Evolutionary conservation across 2,888 invertebrate genomes (phyloP), one percentile per base, ranked within the genome.

Genomic region (Bombylius discolor): DNA sequence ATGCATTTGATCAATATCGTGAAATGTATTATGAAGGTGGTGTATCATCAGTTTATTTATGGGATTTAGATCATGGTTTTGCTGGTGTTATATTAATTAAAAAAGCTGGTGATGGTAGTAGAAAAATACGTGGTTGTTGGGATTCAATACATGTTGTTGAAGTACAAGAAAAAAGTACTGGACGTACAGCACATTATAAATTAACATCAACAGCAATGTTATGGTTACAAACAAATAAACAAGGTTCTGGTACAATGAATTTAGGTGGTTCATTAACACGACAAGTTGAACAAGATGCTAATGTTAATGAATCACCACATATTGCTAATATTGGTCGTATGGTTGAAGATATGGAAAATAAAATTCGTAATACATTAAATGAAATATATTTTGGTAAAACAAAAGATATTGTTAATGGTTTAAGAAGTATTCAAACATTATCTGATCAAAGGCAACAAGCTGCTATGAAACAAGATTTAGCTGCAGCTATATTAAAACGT

Each of bases 341-440:
- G 91, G 95, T 99, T 0, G 99, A 99, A 77, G 98, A 99, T 67
- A 98, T 98, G 94, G 99, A 99, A 73, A 99, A 98, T 74, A 99
- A 98, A 80, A 99, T 99, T 70, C 84, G 99, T 64, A 93, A 92
- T 74, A 97, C 96, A 6, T 80, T 99, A 65, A 98, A 98, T 71
- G 96, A 97, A 75, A 98, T 99, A 66, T 99, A 99, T 76, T 99
- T 99, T 77, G 95, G 97, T 70, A 99, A 99, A 77, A 99, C 98
- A 53, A 94, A 91, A 76, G 96, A 97, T 75, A 97, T 98, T 68
- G 95, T 98, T 58, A 95, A 95, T 71, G 93, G 95, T 12, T 79
- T 98, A 64, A 81, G 94, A 53, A 80, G 81, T 48, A 85, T 91
- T 62, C 87, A 89, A 67, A 85, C 90, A 9, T 76, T 95, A 56